Conservation (phyloP, 2,797 vertebrate species). For the Eurystomus glaucurus region DNA sequence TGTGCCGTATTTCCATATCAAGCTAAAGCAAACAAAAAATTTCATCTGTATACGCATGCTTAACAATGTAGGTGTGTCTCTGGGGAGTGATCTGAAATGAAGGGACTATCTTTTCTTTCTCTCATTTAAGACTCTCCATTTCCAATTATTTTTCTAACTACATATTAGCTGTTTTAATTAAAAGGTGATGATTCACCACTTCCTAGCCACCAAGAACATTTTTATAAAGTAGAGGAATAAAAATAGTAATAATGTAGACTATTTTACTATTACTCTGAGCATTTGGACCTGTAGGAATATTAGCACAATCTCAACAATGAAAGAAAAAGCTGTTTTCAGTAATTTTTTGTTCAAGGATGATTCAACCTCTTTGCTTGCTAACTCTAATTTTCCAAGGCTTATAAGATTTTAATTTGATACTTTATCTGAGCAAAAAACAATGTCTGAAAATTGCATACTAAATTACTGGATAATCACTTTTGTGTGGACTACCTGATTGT, state of each 20-base stretch:
- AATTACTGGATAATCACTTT: conserved; percentile 78
- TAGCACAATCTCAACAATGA: conserved; percentile 59
- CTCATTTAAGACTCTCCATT: neutral
- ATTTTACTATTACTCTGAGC: conserved; percentile 21
- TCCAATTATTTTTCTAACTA: conserved; percentile 65
- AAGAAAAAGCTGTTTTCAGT: conserved; percentile 58
- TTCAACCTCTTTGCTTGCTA: conserved; percentile 76
- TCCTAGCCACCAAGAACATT: conserved; percentile 53
- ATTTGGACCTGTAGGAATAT: conserved; percentile 53
- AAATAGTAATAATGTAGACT: conserved; percentile 23
- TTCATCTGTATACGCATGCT: neutral
- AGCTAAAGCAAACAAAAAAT: conserved; percentile 62
- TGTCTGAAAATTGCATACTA: conserved; percentile 76
- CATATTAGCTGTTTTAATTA: conserved; percentile 76
- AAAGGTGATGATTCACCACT: conserved; percentile 69
- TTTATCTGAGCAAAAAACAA: conserved; percentile 79
- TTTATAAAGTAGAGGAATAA: conserved; percentile 52
- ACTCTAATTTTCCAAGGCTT: conserved; percentile 81
- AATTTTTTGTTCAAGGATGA: conserved; percentile 78
- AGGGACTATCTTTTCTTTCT: conserved; percentile 34
- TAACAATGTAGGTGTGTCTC: conserved; percentile 26
- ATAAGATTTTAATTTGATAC: conserved; percentile 82
- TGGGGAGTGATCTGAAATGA: conserved; percentile 43
- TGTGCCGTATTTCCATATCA: conserved; percentile 56
- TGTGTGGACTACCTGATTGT: conserved; percentile 69